A percentile compares a stretch with the other conserved stretches of the same genome.
Conservation (phyloP, 2,113 vertebrate species). For the Eclectus roratus region DNA sequence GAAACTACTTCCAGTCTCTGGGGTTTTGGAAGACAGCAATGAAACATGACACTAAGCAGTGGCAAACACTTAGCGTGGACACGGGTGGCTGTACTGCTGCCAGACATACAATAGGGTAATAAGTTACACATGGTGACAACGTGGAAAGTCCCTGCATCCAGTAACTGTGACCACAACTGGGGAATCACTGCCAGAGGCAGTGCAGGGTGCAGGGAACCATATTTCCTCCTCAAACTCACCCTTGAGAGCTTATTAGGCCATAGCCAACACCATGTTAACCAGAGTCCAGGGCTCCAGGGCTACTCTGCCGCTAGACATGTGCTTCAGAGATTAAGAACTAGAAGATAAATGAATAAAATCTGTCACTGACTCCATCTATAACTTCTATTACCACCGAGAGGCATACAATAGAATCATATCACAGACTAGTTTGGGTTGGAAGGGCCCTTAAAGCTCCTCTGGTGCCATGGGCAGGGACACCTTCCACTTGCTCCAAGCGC, state of each 20-base stretch:
- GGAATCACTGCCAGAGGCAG: not conserved
- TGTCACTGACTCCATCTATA: not conserved
- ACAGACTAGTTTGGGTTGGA: not conserved
- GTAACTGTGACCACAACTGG: not conserved
- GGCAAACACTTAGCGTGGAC: not conserved
- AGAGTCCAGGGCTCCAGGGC: not conserved
- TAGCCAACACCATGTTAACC: not conserved
- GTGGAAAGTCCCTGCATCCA: not conserved
- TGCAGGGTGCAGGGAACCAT: not conserved
- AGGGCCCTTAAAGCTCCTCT: not conserved
- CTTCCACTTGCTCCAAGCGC: not conserved
- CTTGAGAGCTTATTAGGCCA: not conserved
- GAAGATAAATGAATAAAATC: not conserved
- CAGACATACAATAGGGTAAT: not conserved
- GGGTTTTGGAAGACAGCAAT: not conserved
- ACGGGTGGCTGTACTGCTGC: not conserved
- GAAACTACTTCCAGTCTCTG: not conserved
- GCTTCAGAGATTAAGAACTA: not conserved
- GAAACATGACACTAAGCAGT: not conserved
- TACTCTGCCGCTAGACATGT: fast-evolving
- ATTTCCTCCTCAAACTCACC: not conserved
- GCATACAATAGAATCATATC: not conserved
- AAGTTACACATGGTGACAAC: not conserved
- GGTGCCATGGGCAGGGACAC: not conserved
- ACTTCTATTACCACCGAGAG: not conserved